Evolutionary conservation across 2,797 vertebrate species (phyloP).

Genomic region (Muraenolepis orangiensis): DNA sequence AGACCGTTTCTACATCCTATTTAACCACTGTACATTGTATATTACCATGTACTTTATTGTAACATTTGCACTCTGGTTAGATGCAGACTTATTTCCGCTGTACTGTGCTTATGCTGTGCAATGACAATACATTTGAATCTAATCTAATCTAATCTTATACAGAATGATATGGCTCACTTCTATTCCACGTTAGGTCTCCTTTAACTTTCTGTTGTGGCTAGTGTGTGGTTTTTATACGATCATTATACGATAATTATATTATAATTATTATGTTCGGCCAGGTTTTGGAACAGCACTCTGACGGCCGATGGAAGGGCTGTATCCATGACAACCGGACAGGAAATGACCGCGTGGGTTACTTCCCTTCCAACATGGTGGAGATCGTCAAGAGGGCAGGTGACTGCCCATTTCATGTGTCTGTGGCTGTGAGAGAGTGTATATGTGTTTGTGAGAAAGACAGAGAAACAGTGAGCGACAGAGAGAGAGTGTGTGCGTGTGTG

Average conservation of each 20-base stretch:
- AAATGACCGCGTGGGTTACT: constrained; percentile 92
- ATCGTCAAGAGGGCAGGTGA: constrained; percentile 94
- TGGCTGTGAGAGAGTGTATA: constrained; percentile 47
- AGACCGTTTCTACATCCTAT: too few relatives aligned
- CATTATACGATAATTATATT: too few relatives aligned
- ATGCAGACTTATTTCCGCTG: too few relatives aligned
- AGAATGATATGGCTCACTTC: neutral
- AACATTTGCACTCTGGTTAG: too few relatives aligned
- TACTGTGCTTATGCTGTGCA: too few relatives aligned
- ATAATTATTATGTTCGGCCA: constrained; percentile 50
- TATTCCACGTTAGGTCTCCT: neutral
- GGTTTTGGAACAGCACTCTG: constrained; percentile 91
- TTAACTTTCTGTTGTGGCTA: neutral
- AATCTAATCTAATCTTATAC: too few relatives aligned
- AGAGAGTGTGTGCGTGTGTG: constrained; percentile 33
- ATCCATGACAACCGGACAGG: constrained; percentile 92
- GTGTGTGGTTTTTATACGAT: too few relatives aligned
- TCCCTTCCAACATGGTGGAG: constrained; percentile 92
- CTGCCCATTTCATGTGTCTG: constrained; percentile 56
- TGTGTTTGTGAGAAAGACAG: constrained; percentile 35
- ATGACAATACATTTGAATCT: too few relatives aligned
- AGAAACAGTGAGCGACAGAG: too few relatives aligned
- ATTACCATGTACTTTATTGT: too few relatives aligned
- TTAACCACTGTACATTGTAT: too few relatives aligned
- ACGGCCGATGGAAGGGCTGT: constrained; percentile 92